Percentiles rank a stretch among this genome's conserved stretches.
Conservation (phyloP, 92 coral and sea anemone species). For the Epizoanthus rinbou region DNA sequence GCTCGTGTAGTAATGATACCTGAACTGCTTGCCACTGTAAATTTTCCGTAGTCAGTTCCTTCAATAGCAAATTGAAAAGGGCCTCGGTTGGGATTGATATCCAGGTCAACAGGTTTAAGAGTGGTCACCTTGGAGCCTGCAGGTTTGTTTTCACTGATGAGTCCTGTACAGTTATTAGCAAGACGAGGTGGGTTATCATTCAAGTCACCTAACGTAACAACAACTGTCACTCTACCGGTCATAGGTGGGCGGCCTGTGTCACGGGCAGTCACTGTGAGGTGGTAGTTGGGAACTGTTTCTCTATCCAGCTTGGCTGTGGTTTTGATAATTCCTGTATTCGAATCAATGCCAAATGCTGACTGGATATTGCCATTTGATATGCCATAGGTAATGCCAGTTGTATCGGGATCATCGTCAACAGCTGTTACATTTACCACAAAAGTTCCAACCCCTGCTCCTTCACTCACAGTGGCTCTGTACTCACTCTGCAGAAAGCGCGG, state of each 20-base stretch:
- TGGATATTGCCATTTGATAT: slow-evolving; percentile 71
- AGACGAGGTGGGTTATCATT: slow-evolving; percentile 94
- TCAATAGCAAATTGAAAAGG: slow-evolving; percentile 75
- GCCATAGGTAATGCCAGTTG: slow-evolving; percentile 61
- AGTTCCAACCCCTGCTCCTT: slow-evolving; percentile 64
- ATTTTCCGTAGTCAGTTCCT: slow-evolving; percentile 72
- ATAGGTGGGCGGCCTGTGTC: slow-evolving; percentile 86
- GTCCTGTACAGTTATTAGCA: slow-evolving; percentile 64
- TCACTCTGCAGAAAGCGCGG: slow-evolving; percentile 81
- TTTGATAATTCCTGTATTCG: slow-evolving; percentile 60
- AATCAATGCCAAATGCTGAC: slow-evolving; percentile 63
- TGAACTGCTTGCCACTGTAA: slow-evolving; percentile 59
- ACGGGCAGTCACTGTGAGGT: slow-evolving; percentile 78
- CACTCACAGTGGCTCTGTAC: slow-evolving; percentile 59
- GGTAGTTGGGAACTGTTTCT: slow-evolving; percentile 69
- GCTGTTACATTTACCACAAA: slow-evolving; percentile 86
- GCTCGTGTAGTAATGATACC: slow-evolving; percentile 73
- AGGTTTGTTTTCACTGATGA: slow-evolving; percentile 71
- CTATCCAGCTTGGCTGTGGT: slow-evolving; percentile 81
- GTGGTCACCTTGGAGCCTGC: slow-evolving; percentile 69
- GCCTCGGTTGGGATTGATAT: slow-evolving; percentile 84
- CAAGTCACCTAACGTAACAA: slow-evolving; percentile 74
- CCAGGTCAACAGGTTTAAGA: slow-evolving; percentile 77
- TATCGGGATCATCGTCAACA: slow-evolving; percentile 83
- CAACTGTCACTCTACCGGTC: slow-evolving; percentile 77